Conservation (phyloP, 1,140 invertebrate genomes). For the Lineus longissimus region DNA sequence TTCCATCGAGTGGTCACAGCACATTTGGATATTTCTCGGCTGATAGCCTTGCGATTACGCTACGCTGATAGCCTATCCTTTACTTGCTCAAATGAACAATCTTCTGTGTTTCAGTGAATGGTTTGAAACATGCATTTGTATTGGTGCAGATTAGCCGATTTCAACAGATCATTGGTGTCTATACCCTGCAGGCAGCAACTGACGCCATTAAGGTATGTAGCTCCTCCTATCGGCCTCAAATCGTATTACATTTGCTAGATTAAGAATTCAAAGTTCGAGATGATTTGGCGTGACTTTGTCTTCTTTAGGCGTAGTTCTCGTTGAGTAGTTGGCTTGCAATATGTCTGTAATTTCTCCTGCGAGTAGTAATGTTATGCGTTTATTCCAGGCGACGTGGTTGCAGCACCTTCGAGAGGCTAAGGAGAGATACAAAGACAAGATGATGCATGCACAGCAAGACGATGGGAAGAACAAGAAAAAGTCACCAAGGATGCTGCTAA, state of each 20-base stretch:
- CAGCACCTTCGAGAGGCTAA: slow-evolving; percentile 57
- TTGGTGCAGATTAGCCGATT: slow-evolving; percentile 62
- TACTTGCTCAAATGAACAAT: too few relatives aligned
- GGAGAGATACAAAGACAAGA: slow-evolving; percentile 56
- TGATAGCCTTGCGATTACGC: too few relatives aligned
- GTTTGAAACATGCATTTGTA: slow-evolving; percentile 60
- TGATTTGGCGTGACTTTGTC: too few relatives aligned
- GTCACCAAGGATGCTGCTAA: background rate
- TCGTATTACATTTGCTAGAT: too few relatives aligned
- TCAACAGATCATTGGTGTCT: slow-evolving; percentile 60
- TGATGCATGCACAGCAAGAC: background rate
- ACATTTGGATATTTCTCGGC: background rate
- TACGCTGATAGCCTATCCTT: too few relatives aligned
- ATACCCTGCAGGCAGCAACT: slow-evolving; percentile 59
- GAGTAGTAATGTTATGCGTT: slow-evolving; percentile 14
- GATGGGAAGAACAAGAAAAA: background rate
- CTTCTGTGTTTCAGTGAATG: slow-evolving; percentile 55
- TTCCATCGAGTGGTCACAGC: background rate
- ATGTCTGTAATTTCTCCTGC: too few relatives aligned
- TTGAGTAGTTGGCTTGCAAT: too few relatives aligned
- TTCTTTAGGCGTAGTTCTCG: too few relatives aligned
- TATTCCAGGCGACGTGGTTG: slow-evolving; percentile 56
- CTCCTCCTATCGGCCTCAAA: too few relatives aligned
- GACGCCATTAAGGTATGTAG: slow-evolving; percentile 60
- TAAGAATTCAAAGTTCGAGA: too few relatives aligned